phyloP scores from a whole-genome alignment of 2,797 vertebrate genomes.

The Liparis tanakae region DNA sequence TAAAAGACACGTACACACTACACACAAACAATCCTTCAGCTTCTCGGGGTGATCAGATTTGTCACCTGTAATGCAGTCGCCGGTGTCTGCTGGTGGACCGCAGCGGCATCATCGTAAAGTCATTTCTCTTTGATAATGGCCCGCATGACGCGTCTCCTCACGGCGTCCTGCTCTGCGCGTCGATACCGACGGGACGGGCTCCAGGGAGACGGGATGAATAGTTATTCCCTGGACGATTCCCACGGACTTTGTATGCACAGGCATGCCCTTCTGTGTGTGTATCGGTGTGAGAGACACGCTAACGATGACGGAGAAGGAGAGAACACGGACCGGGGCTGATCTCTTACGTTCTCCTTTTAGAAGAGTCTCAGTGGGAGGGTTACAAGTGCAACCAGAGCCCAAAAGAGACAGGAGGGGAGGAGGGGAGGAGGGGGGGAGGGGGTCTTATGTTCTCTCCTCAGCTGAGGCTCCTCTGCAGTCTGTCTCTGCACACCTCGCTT shows the following conservation, averaged over 20 bases:
- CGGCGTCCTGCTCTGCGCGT: slow-evolving; percentile 36
- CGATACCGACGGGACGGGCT: slow-evolving; percentile 25
- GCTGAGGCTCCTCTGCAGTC: slow-evolving; percentile 8
- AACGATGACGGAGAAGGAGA: background rate
- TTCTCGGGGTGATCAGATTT: slow-evolving; percentile 52
- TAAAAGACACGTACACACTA: slow-evolving; percentile 13
- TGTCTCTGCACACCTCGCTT: background rate
- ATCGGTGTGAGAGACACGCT: slow-evolving; percentile 14
- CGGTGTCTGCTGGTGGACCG: slow-evolving; percentile 49
- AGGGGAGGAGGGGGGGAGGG: background rate
- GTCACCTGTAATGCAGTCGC: slow-evolving; percentile 56
- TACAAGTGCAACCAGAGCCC: slow-evolving; percentile 39
- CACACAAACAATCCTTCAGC: slow-evolving; percentile 23
- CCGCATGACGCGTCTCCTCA: slow-evolving; percentile 50
- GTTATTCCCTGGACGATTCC: slow-evolving; percentile 38
- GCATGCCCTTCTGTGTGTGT: slow-evolving; percentile 6
- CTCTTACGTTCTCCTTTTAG: slow-evolving; percentile 46
- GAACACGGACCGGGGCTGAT: slow-evolving; percentile 37
- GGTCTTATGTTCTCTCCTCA: slow-evolving; percentile 14
- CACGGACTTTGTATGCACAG: slow-evolving; percentile 33
- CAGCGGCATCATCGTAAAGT: slow-evolving; percentile 55
- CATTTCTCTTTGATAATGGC: slow-evolving; percentile 57
- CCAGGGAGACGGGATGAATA: background rate
- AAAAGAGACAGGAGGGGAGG: slow-evolving; percentile 28
- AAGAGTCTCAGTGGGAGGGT: slow-evolving; percentile 45